A percentile compares a stretch with the other conserved stretches of the same genome.
These are phyloP conservation scores for Lota lota DNA, from an alignment of 2,113 vertebrate species.

Conservation along the genomic window DNA sequence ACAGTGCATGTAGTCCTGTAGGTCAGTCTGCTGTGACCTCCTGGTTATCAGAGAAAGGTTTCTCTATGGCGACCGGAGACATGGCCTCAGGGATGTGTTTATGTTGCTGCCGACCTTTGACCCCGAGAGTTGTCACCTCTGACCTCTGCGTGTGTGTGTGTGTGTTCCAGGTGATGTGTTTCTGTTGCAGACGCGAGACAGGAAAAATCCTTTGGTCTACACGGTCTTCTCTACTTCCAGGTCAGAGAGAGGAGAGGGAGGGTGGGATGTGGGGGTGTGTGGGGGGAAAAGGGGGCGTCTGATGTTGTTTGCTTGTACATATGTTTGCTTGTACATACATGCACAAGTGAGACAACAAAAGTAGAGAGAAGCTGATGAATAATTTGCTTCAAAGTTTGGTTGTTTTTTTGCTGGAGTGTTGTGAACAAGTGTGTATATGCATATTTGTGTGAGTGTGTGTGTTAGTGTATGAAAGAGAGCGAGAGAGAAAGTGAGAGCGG, in stretches of 20 bases:
- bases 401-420: no score
- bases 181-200: conserved; percentile 87
- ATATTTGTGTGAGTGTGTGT: no score
- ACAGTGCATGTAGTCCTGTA: background rate
- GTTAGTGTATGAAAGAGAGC: no score
- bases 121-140: conserved; percentile 41
- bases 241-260: conserved; percentile 61
- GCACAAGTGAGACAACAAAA: no score
- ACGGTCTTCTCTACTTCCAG: conserved; percentile 92
- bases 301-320: no score
- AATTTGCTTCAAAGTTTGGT: no score
- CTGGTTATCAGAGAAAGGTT: conserved; percentile 26
- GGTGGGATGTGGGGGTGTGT: no score
- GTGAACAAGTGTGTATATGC: no score
- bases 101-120: conserved; percentile 56
- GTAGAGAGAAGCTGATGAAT: no score
- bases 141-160: conserved; percentile 38
- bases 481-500: no score
- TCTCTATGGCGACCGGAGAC: conserved; percentile 39
- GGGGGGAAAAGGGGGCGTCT: no score
- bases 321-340: no score
- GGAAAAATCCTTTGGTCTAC: conserved; percentile 90
- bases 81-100: conserved; percentile 48
- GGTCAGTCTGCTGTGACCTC: conserved; percentile 19
- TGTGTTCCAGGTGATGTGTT: conserved; percentile 86